A percentile compares a stretch with the other conserved stretches of the same genome.
Evolutionary conservation across 2,113 vertebrate genomes (phyloP).

Genomic region (Gallinago media): DNA sequence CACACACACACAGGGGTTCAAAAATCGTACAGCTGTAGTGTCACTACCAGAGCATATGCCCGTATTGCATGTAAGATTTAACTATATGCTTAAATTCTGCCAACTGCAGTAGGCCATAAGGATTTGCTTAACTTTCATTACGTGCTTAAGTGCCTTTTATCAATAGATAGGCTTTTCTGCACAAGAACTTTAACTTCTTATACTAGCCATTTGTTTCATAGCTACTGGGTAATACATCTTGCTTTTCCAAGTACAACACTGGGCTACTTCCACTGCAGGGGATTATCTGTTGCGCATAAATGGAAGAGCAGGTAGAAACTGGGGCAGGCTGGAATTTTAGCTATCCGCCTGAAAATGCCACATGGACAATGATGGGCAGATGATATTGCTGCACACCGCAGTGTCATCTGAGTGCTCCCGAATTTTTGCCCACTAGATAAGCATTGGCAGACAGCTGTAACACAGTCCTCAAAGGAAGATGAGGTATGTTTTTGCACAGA

Average conservation of each 20-base stretch:
- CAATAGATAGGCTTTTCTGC: not conserved
- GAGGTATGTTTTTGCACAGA: not conserved
- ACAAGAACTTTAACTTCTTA: not conserved
- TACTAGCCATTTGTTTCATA: not conserved
- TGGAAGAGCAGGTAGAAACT: not conserved
- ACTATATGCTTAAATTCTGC: not conserved
- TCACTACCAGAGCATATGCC: not conserved
- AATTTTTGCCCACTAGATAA: not conserved
- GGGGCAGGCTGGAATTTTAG: not conserved
- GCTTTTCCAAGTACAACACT: not conserved
- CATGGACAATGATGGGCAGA: rapidly evolving
- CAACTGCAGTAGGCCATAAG: not conserved
- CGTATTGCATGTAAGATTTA: not conserved
- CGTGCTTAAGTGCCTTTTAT: not conserved
- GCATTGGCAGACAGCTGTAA: not conserved
- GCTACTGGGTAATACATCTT: not conserved
- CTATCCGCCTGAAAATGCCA: not conserved
- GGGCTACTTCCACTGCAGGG: not conserved
- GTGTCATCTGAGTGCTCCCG: not conserved
- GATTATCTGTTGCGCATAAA: not conserved
- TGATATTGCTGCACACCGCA: not conserved
- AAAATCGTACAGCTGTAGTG: not conserved
- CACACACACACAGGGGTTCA: not conserved
- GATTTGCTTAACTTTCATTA: constrained; percentile 1
- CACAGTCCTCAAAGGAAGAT: not conserved